These are phyloP conservation scores for Acridotheres tristis DNA, from an alignment of 2,797 vertebrate genomes.

Conservation along the genomic window DNA sequence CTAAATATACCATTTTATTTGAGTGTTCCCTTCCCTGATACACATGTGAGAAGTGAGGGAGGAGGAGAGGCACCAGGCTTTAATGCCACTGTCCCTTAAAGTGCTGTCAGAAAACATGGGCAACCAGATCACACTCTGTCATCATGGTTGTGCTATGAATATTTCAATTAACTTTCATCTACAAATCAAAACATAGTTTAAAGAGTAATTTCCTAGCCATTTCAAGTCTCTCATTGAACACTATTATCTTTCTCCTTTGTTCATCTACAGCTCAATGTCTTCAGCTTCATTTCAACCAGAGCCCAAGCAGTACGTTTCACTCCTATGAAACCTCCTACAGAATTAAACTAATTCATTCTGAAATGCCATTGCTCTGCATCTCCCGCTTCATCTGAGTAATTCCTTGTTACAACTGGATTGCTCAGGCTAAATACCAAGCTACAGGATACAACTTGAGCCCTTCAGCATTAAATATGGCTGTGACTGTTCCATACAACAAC, in stretches of 20 bases:
- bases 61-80: neutral
- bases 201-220: neutral
- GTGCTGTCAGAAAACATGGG: neutral
- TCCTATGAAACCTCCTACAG: neutral
- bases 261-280: neutral
- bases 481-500: neutral
- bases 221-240: neutral
- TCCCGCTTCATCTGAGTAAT: neutral
- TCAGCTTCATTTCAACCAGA: neutral
- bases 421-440: neutral
- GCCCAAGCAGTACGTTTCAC: neutral
- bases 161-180: neutral
- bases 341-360: neutral
- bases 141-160: neutral
- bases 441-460: neutral
- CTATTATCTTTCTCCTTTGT: neutral
- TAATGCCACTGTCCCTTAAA: neutral
- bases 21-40: neutral
- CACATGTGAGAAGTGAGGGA: neutral
- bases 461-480: neutral
- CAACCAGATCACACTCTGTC: neutral
- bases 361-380: neutral
- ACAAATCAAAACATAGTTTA: conserved; percentile 20
- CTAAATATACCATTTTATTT: neutral
- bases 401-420: neutral